A percentile compares a stretch with the other conserved stretches of the same genome.
Evolutionary conservation across 2,797 vertebrate genomes (phyloP).

Genomic region (Gastrophryne carolinensis): DNA sequence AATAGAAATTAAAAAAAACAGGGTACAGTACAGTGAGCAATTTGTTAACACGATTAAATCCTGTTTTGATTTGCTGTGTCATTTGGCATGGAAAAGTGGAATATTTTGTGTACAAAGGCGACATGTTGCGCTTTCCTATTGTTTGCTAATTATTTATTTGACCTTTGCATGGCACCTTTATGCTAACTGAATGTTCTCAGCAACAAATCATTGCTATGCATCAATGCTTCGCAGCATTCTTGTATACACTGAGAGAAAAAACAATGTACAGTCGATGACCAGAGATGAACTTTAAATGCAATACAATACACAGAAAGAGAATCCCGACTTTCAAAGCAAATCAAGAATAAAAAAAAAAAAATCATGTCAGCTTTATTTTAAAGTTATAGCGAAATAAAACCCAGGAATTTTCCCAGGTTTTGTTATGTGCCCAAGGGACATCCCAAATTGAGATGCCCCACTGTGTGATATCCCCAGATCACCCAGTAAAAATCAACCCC

Average conservation of each 20-base stretch:
- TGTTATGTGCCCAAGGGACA: no score
- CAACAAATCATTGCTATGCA: neutral
- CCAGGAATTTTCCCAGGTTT: no score
- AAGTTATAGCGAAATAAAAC: no score
- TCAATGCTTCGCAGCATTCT: neutral
- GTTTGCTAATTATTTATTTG: conserved; percentile 7
- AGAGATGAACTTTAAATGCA: neutral
- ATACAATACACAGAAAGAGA: neutral
- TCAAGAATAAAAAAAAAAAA: no score
- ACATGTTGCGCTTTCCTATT: conserved; percentile 4
- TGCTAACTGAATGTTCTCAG: neutral
- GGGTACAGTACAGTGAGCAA: neutral
- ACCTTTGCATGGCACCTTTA: conserved; percentile 9
- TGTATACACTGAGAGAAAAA: neutral
- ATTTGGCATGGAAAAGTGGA: neutral
- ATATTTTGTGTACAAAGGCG: neutral
- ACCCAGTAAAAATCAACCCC: no score
- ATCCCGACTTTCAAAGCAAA: neutral
- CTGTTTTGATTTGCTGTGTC: neutral
- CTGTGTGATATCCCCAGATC: no score
- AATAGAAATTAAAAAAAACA: neutral
- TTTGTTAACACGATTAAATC: neutral
- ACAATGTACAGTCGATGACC: neutral
- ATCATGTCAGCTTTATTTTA: no score
- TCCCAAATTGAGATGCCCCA: no score